phyloP scores from a whole-genome alignment of 2,888 invertebrate species.

The Metellina segmentata region DNA sequence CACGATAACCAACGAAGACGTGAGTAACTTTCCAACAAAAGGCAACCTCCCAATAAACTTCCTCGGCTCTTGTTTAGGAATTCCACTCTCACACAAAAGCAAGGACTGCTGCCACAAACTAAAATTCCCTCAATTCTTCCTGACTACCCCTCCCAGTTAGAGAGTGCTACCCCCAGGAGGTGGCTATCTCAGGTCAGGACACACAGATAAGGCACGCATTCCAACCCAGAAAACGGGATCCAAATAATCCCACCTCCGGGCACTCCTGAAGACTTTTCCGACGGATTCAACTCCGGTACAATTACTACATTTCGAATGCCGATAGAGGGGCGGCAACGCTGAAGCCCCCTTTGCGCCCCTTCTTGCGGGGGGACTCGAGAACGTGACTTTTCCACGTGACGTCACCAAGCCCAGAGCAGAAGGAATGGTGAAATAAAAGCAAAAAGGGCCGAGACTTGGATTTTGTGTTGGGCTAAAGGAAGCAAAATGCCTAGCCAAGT shows the following conservation, averaged over 20 bases:
- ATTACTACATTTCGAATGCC: slow-evolving; percentile 42
- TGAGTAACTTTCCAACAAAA: not conserved
- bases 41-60: not conserved
- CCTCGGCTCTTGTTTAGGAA: slow-evolving; percentile 35
- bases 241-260: slow-evolving; percentile 38
- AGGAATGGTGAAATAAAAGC: not conserved
- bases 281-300: slow-evolving; percentile 24
- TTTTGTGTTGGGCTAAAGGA: not conserved
- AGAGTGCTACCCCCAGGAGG: not conserved
- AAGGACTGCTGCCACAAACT: not conserved
- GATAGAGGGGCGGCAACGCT: not conserved
- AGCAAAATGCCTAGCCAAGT: not conserved
- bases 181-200: not conserved
- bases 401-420: slow-evolving; percentile 7
- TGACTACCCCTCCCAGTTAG: not conserved
- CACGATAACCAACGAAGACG: no score
- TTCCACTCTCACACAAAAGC: not conserved
- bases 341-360: not conserved
- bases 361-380: not conserved
- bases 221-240: not conserved
- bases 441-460: not conserved
- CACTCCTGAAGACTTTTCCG: slow-evolving; percentile 21
- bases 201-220: slow-evolving; percentile 59
- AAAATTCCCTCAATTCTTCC: slow-evolving; percentile 50
- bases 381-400: slow-evolving; percentile 70